Base-by-base conservation (phyloP, 1,140 invertebrate genomes). In the Littorina saxatilis region DNA sequence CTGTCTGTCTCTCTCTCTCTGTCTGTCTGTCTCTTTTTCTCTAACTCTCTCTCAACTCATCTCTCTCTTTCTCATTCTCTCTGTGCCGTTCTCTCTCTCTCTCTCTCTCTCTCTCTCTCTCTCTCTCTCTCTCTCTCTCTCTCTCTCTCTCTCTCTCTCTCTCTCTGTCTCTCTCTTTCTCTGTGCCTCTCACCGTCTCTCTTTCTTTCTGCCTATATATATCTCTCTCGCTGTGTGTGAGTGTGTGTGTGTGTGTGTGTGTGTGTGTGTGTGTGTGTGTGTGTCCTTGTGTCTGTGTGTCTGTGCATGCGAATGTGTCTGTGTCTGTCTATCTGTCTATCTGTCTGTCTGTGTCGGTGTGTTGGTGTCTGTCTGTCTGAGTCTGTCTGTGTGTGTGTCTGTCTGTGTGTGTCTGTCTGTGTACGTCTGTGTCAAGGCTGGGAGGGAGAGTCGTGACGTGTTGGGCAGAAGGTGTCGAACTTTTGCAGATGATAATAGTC, bases 31-130 rank as follows among this genome's bases (percentile, higher is more conserved):
- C 5, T 66, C n/a, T 47, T 17, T 47, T 17, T 47, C 7, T 47
- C 43, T 47, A 47, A 9, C 43, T 47, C 43, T 47, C 43, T 66
- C 5, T 66, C n/a, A 11, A 9, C 23, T 11, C 23, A 5, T 66
- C n/a, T 66, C 7, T 66, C n/a, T 66, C n/a, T 66, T 7, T 66
- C n/a, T 66, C 7, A 9, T 7, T 66, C n/a, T 66, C n/a, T 66
- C n/a, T 66, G 61, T 66, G 7, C 23, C n/a, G 7, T 27, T 66
- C n/a, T 66, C n/a, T 35, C 7, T 66, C 61, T 66, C 7, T 66
- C 61, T 35, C 7, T 66, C 61, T 66, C 7, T 66, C 61, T 66
- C 61, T 66, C 7, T 66, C 61, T 66, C 61, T 66, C 61, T 66
- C 61, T 47, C 43, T 47, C 43, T 47, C 7, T 47, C 43, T 47